Percentiles rank a stretch among this genome's conserved stretches.
These are phyloP conservation scores for Cryptoprocta ferox DNA, from an alignment of 2,797 vertebrate species.

Conservation along the genomic window DNA sequence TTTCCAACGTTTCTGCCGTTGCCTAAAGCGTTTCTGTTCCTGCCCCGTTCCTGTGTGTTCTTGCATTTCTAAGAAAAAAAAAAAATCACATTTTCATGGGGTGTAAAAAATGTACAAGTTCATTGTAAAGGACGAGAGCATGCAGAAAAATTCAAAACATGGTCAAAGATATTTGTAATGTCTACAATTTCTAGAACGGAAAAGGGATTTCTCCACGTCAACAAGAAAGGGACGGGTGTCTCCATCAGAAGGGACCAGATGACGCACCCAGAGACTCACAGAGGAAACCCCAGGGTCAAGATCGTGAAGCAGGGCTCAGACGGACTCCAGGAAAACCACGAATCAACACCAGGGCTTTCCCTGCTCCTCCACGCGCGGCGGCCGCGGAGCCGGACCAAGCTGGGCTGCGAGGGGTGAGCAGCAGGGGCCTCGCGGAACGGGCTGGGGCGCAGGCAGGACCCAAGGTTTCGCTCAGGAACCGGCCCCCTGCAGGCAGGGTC, in stretches of 20 bases:
- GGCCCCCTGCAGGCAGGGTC: rapidly evolving
- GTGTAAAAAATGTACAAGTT: background rate
- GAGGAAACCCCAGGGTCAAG: background rate
- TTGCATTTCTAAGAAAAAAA: background rate
- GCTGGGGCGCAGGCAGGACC: background rate
- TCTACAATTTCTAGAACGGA: too few relatives aligned
- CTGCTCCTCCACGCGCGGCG: background rate
- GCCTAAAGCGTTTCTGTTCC: background rate
- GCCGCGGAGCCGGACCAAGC: too few relatives aligned
- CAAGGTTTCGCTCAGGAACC: rapidly evolving
- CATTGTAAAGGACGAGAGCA: background rate
- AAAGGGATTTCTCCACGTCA: background rate
- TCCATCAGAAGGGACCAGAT: too few relatives aligned
- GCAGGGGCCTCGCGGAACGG: rapidly evolving
- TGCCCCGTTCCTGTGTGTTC: background rate
- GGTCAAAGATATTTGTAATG: too few relatives aligned
- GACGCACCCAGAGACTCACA: rapidly evolving
- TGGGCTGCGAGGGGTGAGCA: too few relatives aligned
- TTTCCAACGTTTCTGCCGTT: rapidly evolving
- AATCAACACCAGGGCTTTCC: too few relatives aligned
- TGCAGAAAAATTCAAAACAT: background rate
- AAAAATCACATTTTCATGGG: background rate
- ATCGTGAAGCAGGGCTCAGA: background rate
- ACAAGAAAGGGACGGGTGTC: background rate
- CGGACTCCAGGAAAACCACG: too few relatives aligned